phyloP scores from a whole-genome alignment of 2,797 vertebrate genomes.

The Manis javanica region DNA sequence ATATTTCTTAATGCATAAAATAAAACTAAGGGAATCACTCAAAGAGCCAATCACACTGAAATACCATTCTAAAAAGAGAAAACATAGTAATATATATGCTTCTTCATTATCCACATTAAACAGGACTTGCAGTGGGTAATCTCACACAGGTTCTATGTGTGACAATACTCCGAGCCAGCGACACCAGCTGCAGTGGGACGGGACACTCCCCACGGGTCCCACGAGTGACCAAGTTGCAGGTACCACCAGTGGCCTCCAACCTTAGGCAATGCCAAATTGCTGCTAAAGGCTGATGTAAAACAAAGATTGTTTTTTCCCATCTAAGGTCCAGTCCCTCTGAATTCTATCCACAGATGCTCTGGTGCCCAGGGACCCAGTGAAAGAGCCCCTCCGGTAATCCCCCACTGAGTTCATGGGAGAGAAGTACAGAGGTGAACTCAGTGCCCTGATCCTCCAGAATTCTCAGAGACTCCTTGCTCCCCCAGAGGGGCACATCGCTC shows the following conservation, averaged over 20 bases:
- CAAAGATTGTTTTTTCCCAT: not conserved
- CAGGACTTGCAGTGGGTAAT: not conserved
- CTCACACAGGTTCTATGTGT: not conserved
- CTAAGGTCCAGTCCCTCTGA: not conserved
- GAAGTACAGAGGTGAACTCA: not conserved
- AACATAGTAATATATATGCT: not conserved
- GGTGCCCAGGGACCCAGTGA: not conserved
- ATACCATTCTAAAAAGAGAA: not conserved
- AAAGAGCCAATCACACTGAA: not conserved
- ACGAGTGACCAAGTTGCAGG: not conserved
- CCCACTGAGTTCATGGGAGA: not conserved
- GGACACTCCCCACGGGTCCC: not conserved
- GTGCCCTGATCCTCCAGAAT: not conserved
- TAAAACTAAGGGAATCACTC: not conserved
- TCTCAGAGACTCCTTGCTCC: not conserved
- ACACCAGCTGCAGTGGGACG: fast-evolving
- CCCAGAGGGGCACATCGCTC: not conserved
- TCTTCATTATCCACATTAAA: not conserved
- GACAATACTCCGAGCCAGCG: not conserved
- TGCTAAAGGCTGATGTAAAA: not conserved
- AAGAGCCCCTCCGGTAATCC: not conserved
- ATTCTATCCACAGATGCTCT: not conserved
- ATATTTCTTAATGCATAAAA: not conserved
- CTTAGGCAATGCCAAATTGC: not conserved
- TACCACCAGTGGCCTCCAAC: too few species aligned